phyloP scores from a whole-genome alignment of 2,797 vertebrate species.

The Galaxias olidus region DNA sequence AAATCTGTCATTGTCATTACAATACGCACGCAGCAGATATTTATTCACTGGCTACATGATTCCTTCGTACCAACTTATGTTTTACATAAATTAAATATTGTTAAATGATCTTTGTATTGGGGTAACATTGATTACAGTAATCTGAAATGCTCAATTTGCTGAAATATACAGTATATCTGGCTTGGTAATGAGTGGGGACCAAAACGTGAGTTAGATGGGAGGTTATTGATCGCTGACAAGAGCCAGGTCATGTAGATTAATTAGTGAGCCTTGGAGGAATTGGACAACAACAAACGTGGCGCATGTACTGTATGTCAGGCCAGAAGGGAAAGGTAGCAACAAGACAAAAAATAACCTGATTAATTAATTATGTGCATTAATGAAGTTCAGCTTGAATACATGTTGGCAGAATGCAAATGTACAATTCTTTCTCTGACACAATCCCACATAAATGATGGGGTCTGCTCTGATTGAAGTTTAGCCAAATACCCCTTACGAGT shows the following conservation, averaged over 20 bases:
- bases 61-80: no score
- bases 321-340: slow-evolving; percentile 83
- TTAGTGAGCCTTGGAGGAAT: slow-evolving; percentile 79
- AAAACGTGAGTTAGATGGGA: slow-evolving; percentile 81
- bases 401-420: slow-evolving; percentile 73
- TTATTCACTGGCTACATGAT: no score
- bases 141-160: slow-evolving; percentile 64
- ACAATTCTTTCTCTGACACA: slow-evolving; percentile 69
- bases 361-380: slow-evolving; percentile 84
- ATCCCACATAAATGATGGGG: slow-evolving; percentile 77
- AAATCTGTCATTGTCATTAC: no score
- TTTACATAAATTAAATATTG: neutral
- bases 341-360: slow-evolving; percentile 77
- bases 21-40: no score
- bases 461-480: slow-evolving; percentile 64
- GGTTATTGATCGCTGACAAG: slow-evolving; percentile 85
- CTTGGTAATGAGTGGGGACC: slow-evolving; percentile 61
- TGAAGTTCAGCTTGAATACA: slow-evolving; percentile 83
- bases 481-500: no score
- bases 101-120: neutral
- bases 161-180: slow-evolving; percentile 56
- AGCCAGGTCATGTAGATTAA: slow-evolving; percentile 81
- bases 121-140: slow-evolving; percentile 21
- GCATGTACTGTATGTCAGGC: slow-evolving; percentile 77
- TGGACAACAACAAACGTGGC: slow-evolving; percentile 79